Evolutionary conservation across 35 echinoderm and acorn worm genomes (phyloP).

Genomic region (Heliocidaris tuberculata): DNA sequence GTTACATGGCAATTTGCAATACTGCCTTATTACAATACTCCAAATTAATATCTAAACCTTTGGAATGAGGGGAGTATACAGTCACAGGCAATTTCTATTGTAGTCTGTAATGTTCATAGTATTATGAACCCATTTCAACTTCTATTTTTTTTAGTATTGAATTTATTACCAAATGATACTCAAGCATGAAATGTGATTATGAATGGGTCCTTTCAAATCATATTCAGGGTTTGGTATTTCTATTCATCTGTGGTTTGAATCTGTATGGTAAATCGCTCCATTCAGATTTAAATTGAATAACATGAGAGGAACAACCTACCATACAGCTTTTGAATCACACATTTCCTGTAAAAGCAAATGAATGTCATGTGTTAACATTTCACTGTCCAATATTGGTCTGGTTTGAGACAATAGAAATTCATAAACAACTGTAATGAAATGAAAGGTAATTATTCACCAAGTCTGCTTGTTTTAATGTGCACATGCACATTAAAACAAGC

Average conservation of each 20-base stretch:
- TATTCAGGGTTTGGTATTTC: too few species aligned
- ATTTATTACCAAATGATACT: not conserved
- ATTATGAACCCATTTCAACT: not conserved
- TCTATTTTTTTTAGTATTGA: not conserved
- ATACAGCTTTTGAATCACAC: not conserved
- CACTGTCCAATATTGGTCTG: not conserved
- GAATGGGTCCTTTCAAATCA: not conserved
- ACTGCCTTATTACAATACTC: not conserved
- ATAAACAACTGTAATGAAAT: not conserved
- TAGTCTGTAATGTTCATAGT: not conserved
- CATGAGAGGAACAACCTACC: not conserved
- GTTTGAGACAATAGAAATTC: not conserved
- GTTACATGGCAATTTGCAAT: not conserved
- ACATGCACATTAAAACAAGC: too few species aligned
- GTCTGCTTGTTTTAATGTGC: too few species aligned
- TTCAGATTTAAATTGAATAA: not conserved
- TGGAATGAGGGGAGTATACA: not conserved
- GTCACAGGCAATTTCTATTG: not conserved
- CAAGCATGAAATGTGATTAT: conserved; percentile 4
- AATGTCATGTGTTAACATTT: not conserved
- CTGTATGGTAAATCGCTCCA: not conserved
- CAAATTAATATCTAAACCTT: not conserved
- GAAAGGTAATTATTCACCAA: too few species aligned
- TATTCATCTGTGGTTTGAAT: not conserved
- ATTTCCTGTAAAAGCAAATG: not conserved